Evolutionary conservation across 2,888 invertebrate genomes (phyloP).

Genomic region (Mythimna albipuncta): DNA sequence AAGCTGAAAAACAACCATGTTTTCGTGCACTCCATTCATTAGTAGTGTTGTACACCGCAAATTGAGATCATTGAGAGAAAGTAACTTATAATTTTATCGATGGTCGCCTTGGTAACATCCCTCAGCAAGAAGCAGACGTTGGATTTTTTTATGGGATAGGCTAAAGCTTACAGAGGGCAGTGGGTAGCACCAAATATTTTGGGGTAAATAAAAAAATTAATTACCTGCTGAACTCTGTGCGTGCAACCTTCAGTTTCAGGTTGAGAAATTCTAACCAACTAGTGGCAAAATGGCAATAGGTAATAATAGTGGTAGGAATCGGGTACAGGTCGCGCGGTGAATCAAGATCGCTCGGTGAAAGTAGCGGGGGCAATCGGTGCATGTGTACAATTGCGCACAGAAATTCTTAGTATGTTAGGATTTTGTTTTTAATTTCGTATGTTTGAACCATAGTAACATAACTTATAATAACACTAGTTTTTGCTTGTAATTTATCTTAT

Average conservation of each 20-base stretch:
- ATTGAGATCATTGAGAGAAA: constrained; percentile 20
- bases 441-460: too few relatives aligned
- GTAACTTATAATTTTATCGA: constrained; percentile 28
- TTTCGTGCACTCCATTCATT: constrained; percentile 83
- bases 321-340: too few relatives aligned
- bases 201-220: neutral
- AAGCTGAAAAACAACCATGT: constrained; percentile 91
- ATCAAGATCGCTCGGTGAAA: too few relatives aligned
- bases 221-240: neutral
- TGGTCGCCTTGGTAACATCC: constrained; percentile 29
- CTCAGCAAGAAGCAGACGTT: constrained; percentile 6
- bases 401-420: too few relatives aligned
- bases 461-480: too few relatives aligned
- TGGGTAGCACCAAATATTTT: too few relatives aligned
- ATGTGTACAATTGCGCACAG: too few relatives aligned
- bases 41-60: constrained; percentile 50
- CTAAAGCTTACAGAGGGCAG: too few relatives aligned
- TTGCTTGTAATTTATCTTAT: too few relatives aligned
- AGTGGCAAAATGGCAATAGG: neutral
- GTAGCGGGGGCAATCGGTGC: too few relatives aligned
- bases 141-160: too few relatives aligned
- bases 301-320: neutral
- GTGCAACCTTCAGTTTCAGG: neutral
- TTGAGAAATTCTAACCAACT: neutral
- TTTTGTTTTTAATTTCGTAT: too few relatives aligned